Conservation (phyloP, 64 coral and sea anemone species). For the Anthopleura sola region DNA sequence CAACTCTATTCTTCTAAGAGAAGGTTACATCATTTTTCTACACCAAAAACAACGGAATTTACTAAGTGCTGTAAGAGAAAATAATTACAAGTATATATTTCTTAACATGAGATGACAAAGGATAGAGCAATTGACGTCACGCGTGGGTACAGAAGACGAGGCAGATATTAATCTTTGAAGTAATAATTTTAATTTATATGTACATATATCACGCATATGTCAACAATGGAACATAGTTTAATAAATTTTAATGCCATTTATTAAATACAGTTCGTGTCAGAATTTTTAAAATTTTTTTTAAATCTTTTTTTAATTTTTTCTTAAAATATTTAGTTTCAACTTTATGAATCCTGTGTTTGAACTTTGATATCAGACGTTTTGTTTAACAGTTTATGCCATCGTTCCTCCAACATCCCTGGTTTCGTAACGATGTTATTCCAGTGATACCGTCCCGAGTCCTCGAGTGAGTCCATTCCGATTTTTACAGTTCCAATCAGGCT, state of each 20-base stretch:
- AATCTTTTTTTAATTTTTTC: too few relatives aligned
- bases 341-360: background rate
- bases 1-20: too few relatives aligned
- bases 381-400: conserved; percentile 14
- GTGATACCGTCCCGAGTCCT: conserved; percentile 17
- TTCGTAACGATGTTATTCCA: background rate
- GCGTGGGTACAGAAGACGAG: background rate
- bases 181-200: background rate
- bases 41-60: too few relatives aligned
- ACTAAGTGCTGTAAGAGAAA: too few relatives aligned
- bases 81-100: too few relatives aligned
- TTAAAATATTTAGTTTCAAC: background rate
- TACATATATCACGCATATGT: background rate
- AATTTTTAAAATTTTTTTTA: background rate
- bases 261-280: background rate
- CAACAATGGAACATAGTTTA: background rate
- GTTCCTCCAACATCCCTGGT: background rate
- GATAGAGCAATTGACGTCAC: background rate
- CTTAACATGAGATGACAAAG: too few relatives aligned
- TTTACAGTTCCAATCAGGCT: conserved; percentile 14
- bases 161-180: background rate
- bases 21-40: too few relatives aligned
- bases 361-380: background rate
- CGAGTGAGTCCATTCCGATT: conserved; percentile 10
- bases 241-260: background rate